Evolutionary conservation across 2,113 vertebrate genomes (phyloP).

Genomic region (Chrysemys picta): DNA sequence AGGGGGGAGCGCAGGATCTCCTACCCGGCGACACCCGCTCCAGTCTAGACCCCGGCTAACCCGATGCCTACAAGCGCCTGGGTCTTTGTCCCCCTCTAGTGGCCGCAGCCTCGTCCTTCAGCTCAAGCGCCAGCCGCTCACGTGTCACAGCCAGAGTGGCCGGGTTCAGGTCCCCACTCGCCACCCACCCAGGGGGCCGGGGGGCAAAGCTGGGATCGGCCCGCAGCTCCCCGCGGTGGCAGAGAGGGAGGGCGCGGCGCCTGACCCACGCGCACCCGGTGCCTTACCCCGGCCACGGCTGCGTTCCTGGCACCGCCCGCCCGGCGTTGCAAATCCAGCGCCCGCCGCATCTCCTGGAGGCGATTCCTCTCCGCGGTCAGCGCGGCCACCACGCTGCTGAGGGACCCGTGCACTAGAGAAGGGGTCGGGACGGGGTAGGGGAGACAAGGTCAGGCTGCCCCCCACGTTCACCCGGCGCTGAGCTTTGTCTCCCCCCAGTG

Average conservation of each 20-base stretch:
- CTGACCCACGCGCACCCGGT: rapidly evolving
- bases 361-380: slow-evolving; percentile 68
- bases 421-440: background rate
- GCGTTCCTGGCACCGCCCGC: background rate
- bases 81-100: background rate
- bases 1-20: background rate
- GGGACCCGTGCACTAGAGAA: slow-evolving; percentile 76
- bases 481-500: background rate
- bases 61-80: no score
- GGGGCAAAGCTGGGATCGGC: background rate
- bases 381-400: slow-evolving; percentile 73
- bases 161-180: background rate
- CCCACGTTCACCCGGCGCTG: no score
- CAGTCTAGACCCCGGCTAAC: background rate
- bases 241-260: background rate
- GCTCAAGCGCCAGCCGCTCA: background rate
- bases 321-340: slow-evolving; percentile 30
- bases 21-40: background rate
- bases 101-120: background rate
- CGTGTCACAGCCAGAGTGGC: background rate
- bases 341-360: slow-evolving; percentile 68
- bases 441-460: background rate
- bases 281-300: slow-evolving; percentile 9
- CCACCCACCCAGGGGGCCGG: background rate
- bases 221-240: no score